Evolutionary conservation across 2,113 vertebrate species (phyloP).

Genomic region (Forbesichthys papilliferus): DNA sequence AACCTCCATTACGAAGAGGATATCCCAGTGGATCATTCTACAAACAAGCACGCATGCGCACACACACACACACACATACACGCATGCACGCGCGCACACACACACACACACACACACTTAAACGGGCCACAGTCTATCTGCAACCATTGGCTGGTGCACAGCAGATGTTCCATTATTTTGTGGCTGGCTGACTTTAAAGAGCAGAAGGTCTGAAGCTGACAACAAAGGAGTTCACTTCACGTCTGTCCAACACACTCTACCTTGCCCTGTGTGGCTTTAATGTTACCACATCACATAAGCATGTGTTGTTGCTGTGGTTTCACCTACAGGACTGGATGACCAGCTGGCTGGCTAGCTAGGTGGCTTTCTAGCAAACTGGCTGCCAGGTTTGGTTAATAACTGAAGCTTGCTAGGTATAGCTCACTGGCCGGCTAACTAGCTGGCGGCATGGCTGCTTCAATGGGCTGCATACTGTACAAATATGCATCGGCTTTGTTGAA

Average conservation of each 20-base stretch:
- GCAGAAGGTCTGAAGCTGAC: constrained; percentile 19
- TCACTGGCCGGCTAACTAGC: background rate
- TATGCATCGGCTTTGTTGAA: constrained; percentile 9
- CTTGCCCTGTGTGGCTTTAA: constrained; percentile 35
- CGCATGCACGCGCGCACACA: constrained; percentile 6
- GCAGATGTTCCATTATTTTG: constrained; percentile 48
- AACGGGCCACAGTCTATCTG: background rate
- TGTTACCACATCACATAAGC: constrained; percentile 41
- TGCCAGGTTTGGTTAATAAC: too few species aligned
- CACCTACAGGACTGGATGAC: background rate
- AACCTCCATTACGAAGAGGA: constrained; percentile 39
- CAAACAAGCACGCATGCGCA: constrained; percentile 17
- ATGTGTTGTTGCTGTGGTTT: constrained; percentile 31
- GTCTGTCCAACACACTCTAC: constrained; percentile 2
- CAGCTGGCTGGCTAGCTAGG: background rate
- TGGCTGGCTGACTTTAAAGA: constrained; percentile 35
- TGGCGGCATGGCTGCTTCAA: background rate
- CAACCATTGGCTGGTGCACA: constrained; percentile 31
- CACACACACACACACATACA: constrained; percentile 2
- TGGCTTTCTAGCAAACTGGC: too few species aligned
- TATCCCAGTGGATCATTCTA: constrained; percentile 10
- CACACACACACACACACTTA: constrained; percentile 6
- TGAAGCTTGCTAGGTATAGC: too few species aligned
- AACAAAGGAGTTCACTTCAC: background rate
- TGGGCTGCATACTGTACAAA: constrained; percentile 9